Evolutionary conservation across 2,797 vertebrate genomes (phyloP), one percentile per base, ranked within the genome.

Genomic region (Botia almorhae): DNA sequence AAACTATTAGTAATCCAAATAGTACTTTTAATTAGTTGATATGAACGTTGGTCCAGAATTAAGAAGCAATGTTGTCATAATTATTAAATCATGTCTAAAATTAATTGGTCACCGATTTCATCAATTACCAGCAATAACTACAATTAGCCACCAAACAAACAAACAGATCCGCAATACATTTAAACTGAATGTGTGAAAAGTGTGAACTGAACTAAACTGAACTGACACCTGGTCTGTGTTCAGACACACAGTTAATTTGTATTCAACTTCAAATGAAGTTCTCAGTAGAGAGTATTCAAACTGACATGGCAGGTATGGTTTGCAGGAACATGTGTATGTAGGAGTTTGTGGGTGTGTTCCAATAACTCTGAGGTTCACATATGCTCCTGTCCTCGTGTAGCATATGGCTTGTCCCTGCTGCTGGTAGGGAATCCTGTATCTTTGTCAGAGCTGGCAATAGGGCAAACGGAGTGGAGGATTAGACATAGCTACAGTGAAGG

Each of bases 351-450:
- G 13, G 50, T 48, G 50, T 8, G 63, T 68, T 79, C 68, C 68
- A 63, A 11, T 29, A 73, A 73, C 6, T 3, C 78, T 67, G 69
- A 80, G 36, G 60, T 67, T 65, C 48, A 68, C 79, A 82, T 85
- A 85, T 85, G 84, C 63, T 83, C 51, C 63, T 82, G 69, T 84
- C 74, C 76, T 80, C 65, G 53, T 21, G 46, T 48, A 74, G 26
- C 85, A 85, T 85, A 85, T 84, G 82, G 77, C 21, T 0, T 76
- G 81, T 84, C 60, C 81, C 78, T 75, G 75, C 48, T 81, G 82
- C 85, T 84, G 83, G 81, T 84, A 61, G 83, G 83, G 78, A 81
- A 75, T 83, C 75, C 83, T 75, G 81, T 78, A 78, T 68, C 65
- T 81, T 55, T 81, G 80, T 84, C 82, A 82, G 71, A 68, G 64